Evolutionary conservation across 2,888 invertebrate genomes (phyloP), one percentile per base, ranked within the genome.

Genomic region (Melinaea marsaeus): DNA sequence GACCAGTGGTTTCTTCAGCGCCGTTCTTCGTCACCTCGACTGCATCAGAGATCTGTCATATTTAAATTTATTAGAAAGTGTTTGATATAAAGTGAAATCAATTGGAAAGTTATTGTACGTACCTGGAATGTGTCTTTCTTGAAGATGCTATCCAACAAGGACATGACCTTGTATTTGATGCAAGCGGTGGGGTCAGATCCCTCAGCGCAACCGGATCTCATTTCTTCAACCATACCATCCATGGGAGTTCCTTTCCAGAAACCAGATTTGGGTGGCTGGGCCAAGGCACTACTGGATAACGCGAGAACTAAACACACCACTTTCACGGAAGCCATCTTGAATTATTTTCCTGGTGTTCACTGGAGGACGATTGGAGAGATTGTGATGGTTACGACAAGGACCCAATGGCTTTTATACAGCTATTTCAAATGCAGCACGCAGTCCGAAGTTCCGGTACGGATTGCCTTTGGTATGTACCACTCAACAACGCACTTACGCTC

Each of bases 151-250:
- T 96, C 95, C 81, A 96, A 87, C 71, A 95, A 92, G 69, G 94
- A 94, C 91, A 96, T 94, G 69, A 95, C 95, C 82, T 95, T 95
- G 91, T 94, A 95, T 85, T 96, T 96, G 85, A 96, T 93, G 87
- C 96, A 96, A 70, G 95, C 94, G 63, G 95, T 92, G 32, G 95
- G 94, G 81, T 96, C 95, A 73, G 94, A 94, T 73, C 94, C 94
- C 74, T 93, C 93, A 51, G 93, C 92, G 83, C 96, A 96, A 78
- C 94, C 94, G 62, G 92, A 92, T 78, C 94, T 93, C 92, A 95
- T 95, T 84, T 95, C 95, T 76, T 95, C 95, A 57, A 96, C 94
- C 87, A 94, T 92, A 61, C 92, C 90, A 76, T 95, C 94, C 92
- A 95, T 92, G 72, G 93, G 92, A 13, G 94, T 94, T 67, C 93